Conservation (phyloP, 2,888 invertebrate genomes). For the Acanthosepion pharaonis region DNA sequence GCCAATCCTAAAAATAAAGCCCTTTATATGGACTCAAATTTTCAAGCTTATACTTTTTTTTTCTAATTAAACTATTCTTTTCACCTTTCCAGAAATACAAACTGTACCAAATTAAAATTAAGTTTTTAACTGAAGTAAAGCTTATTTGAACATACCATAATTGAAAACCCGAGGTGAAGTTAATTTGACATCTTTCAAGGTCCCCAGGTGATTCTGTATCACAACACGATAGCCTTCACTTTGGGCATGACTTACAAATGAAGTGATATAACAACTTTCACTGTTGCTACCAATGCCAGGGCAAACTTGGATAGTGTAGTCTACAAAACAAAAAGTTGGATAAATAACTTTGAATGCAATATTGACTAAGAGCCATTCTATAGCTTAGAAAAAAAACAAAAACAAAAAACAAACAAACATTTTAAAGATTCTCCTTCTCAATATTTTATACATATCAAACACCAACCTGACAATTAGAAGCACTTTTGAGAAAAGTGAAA, state of each 20-base stretch:
- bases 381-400: background rate
- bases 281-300: slow-evolving; percentile 93
- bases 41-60: too few relatives aligned
- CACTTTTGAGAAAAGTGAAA: too few relatives aligned
- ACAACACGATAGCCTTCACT: slow-evolving; percentile 92
- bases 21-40: too few relatives aligned
- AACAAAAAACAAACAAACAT: too few relatives aligned
- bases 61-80: too few relatives aligned
- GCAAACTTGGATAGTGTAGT: slow-evolving; percentile 69
- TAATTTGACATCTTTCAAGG: slow-evolving; percentile 87
- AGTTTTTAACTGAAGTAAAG: background rate
- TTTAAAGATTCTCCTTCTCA: too few relatives aligned
- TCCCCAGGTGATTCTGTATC: slow-evolving; percentile 94
- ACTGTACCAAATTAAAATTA: background rate
- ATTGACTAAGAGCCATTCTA: background rate
- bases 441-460: too few relatives aligned
- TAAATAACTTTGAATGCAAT: background rate
- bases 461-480: too few relatives aligned
- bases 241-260: slow-evolving; percentile 93
- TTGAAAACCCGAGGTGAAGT: slow-evolving; percentile 92
- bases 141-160: slow-evolving; percentile 84
- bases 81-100: background rate
- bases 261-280: slow-evolving; percentile 93
- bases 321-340: slow-evolving; percentile 76
- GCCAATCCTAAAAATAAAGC: too few relatives aligned